Evolutionary conservation across 2,113 vertebrate species (phyloP), one percentile per base, ranked within the genome.

Genomic region (Terrapene triunguis): DNA sequence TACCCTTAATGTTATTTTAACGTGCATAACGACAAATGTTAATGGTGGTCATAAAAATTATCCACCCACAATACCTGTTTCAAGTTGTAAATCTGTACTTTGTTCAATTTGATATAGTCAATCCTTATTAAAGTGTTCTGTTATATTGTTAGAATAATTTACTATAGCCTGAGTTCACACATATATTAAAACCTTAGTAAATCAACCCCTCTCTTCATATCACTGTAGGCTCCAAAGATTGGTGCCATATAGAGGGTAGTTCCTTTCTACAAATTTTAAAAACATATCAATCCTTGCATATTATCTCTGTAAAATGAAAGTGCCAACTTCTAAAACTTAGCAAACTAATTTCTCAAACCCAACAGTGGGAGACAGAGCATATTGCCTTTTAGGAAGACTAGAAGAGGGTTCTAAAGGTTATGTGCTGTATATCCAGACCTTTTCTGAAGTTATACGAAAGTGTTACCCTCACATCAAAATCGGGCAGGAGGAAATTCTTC

Each of bases 321-420:
- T 72, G 91, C 87, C 53, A 91, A 91, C 93, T 92, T 95, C 92
- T 93, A 80, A 65, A 79, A 84, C 35, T 88, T 93, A 92, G 94
- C 92, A 97, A 95, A 92, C 6, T 42, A 90, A 84, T 29, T 62
- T 87, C 42, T 86, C 83, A 94, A 72, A 6, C 85, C 80, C 90
- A 94, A 93, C 16, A 59, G 80, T 48, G 90, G 72, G 32, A 29
- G 88, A 42, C 38, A 14, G 11, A 50, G 6, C 42, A 81, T 86
- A 89, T 3, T 47, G 65, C 94, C 94, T 80, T 32, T 42, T 25
- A 92, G 89, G 16, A 85, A 88, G 92, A 76, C 69, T n/a, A 69
- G 27, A 29, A 25, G 96, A 93, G 76, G 57, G 50, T 21, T 82
- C 32, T 76, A 96, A 97, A 88, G 44, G 80, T 48, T 80, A 62